These are phyloP conservation scores for Sciurus niger DNA, from an alignment of 2,113 vertebrate species.

Conservation along the genomic window DNA sequence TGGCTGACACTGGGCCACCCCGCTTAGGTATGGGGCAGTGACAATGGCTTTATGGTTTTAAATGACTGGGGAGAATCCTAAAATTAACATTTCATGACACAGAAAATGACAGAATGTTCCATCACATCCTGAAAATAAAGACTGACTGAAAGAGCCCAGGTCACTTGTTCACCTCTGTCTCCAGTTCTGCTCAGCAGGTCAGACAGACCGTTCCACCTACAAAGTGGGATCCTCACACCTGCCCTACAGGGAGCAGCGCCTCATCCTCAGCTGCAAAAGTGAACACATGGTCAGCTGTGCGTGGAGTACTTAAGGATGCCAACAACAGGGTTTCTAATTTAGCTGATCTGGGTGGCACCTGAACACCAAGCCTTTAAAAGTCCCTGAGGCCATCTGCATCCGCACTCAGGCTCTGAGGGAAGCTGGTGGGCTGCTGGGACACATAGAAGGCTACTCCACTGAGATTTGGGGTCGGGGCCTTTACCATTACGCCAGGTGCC, in stretches of 20 bases:
- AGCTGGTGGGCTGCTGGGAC: too few relatives aligned
- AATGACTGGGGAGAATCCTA: not conserved
- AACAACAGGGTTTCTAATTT: too few relatives aligned
- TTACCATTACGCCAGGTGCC: not conserved
- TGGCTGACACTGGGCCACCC: rapidly evolving
- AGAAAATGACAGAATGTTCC: too few relatives aligned
- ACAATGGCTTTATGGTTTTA: not conserved
- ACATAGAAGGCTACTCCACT: not conserved
- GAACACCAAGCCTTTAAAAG: not conserved
- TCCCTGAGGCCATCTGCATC: not conserved
- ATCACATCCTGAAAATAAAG: too few relatives aligned
- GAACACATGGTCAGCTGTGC: too few relatives aligned
- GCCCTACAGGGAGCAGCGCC: rapidly evolving
- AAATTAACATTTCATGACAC: not conserved
- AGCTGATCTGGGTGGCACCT: too few relatives aligned
- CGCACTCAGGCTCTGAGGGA: not conserved
- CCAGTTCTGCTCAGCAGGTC: not conserved
- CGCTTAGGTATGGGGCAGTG: too few relatives aligned
- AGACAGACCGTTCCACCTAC: too few relatives aligned
- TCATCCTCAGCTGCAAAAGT: not conserved
- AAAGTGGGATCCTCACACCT: too few relatives aligned
- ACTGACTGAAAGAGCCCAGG: too few relatives aligned
- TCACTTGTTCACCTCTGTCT: not conserved
- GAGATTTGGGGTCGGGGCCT: not conserved
- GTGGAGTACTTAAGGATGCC: too few relatives aligned